Conservation (phyloP, 2,113 vertebrate species). For the Eidolon helvum region DNA sequence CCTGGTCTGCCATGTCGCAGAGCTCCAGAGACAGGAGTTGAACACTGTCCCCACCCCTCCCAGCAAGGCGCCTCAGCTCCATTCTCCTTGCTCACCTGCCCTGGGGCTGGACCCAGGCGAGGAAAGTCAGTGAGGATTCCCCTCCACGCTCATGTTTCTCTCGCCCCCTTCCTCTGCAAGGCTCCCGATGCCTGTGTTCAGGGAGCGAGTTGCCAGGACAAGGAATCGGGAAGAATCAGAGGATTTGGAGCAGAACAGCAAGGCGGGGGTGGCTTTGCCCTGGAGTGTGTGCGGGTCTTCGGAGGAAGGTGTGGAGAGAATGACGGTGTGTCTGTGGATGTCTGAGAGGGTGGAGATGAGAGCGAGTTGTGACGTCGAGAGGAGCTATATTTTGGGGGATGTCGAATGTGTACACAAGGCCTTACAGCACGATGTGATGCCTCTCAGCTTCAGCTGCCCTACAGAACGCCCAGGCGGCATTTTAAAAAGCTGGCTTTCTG, state of each 20-base stretch:
- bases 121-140: accelerated
- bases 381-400: accelerated
- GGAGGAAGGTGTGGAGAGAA: not conserved
- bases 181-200: not conserved
- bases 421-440: accelerated
- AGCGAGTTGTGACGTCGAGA: not conserved
- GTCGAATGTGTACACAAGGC: not conserved
- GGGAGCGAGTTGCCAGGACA: not conserved
- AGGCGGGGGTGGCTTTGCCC: not conserved
- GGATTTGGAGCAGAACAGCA: not conserved
- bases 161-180: not conserved
- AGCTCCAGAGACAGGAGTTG: not conserved
- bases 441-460: not conserved
- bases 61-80: not conserved
- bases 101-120: not conserved
- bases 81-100: not conserved
- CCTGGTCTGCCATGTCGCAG: not conserved
- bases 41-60: not conserved
- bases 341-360: not conserved
- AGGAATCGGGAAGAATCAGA: not conserved
- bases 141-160: accelerated
- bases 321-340: not conserved
- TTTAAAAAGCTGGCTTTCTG: not conserved
- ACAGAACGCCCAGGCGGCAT: not conserved
- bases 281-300: not conserved